Conservation (phyloP, 2,888 invertebrate genomes). For the Ischnus inquisitorius region DNA sequence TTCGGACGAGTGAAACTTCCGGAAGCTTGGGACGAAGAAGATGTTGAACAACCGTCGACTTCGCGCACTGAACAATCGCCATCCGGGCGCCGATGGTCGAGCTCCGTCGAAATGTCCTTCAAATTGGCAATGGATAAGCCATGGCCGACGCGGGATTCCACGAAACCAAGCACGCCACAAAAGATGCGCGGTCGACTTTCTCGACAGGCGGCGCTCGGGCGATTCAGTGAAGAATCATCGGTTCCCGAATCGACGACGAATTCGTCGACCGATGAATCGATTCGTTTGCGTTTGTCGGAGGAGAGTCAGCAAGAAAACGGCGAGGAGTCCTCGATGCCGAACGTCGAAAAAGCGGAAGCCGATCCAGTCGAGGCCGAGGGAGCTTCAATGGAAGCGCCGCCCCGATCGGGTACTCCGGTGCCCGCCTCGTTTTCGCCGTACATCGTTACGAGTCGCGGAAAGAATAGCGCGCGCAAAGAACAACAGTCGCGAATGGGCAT, state of each 20-base stretch:
- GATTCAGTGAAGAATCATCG: neutral
- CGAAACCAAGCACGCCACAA: neutral
- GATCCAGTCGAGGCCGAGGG: neutral
- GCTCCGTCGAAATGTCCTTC: neutral
- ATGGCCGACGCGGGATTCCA: neutral
- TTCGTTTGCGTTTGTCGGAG: conserved; percentile 33
- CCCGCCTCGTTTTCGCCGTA: conserved; percentile 85
- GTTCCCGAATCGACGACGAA: neutral
- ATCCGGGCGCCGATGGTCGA: too few relatives aligned
- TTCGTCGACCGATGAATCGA: conserved; percentile 22
- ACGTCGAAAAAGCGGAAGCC: neutral
- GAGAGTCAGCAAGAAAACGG: neutral
- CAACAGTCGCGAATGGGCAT: conserved; percentile 73
- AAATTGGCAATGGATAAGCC: neutral
- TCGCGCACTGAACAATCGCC: neutral
- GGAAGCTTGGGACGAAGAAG: neutral
- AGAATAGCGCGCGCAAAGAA: conserved; percentile 87
- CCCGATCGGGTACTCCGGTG: conserved; percentile 45
- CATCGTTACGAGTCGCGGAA: conserved; percentile 88
- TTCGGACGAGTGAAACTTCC: conserved; percentile 69
- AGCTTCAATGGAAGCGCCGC: neutral
- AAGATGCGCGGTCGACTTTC: neutral
- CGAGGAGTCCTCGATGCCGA: neutral
- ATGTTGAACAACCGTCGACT: neutral
- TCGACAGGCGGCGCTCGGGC: neutral